Evolutionary conservation across 2,797 vertebrate species (phyloP).

Genomic region (Eleutherodactylus coqui): DNA sequence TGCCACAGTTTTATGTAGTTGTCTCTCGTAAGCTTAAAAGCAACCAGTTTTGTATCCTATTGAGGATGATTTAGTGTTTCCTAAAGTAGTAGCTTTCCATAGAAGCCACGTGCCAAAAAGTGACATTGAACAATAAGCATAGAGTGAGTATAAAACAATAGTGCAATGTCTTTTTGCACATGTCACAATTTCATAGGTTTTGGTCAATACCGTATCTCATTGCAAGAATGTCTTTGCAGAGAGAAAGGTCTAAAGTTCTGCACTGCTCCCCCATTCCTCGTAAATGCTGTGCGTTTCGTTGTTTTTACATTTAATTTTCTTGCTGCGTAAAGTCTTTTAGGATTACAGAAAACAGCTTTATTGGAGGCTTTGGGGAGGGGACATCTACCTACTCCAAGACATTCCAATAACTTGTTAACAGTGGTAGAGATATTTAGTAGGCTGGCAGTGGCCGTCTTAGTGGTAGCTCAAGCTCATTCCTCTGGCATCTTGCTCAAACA

Average conservation of each 20-base stretch:
- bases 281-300: background rate
- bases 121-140: background rate
- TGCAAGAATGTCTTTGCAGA: background rate
- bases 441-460: background rate
- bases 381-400: conserved; percentile 56
- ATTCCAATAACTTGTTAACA: conserved; percentile 46
- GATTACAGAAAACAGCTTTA: conserved; percentile 60
- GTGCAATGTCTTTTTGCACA: background rate
- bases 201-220: background rate
- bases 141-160: background rate
- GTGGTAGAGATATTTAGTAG: conserved; percentile 33
- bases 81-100: background rate
- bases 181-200: background rate
- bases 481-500: background rate
- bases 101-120: background rate
- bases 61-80: background rate
- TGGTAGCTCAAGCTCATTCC: conserved; percentile 48
- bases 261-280: background rate
- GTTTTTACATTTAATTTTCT: conserved; percentile 2
- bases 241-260: background rate
- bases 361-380: conserved; percentile 56
- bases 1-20: too few species aligned
- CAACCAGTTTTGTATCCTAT: too few species aligned
- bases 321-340: conserved; percentile 47
- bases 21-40: too few species aligned